phyloP scores from a whole-genome alignment of 2,797 vertebrate species.

The Coranthus polyacanthus region DNA sequence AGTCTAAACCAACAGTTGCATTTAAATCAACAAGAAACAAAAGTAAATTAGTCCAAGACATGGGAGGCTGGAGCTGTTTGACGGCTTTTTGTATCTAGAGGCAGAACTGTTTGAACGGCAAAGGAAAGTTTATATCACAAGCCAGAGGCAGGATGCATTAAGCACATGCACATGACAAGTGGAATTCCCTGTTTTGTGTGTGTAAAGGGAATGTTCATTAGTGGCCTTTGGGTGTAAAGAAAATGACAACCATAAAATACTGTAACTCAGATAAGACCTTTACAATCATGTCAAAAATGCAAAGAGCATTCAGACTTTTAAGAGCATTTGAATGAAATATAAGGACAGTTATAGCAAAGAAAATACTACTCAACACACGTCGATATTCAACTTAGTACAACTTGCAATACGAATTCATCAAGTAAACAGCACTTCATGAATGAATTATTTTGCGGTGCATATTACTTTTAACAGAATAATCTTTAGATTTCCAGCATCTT shows the following conservation, averaged over 20 bases:
- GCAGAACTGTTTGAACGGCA: conserved; percentile 27
- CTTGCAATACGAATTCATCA: too few species aligned
- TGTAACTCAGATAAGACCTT: too few species aligned
- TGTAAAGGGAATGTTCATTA: not conserved
- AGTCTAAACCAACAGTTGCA: not conserved
- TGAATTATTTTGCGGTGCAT: not conserved
- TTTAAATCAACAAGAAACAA: conserved; percentile 36
- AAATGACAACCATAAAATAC: not conserved
- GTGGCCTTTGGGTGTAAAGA: conserved; percentile 18
- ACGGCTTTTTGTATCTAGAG: conserved; percentile 52
- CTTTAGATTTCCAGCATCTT: not conserved
- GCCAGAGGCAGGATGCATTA: not conserved
- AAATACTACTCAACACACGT: too few species aligned
- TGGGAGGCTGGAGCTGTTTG: conserved; percentile 21
- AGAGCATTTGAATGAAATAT: not conserved
- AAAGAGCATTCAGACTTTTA: not conserved
- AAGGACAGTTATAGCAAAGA: too few species aligned
- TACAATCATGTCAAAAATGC: not conserved
- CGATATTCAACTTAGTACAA: too few species aligned
- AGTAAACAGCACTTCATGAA: not conserved
- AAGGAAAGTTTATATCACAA: conserved; percentile 9
- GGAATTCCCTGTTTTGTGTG: conserved; percentile 19
- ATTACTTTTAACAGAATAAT: not conserved
- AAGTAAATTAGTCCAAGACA: conserved; percentile 22
- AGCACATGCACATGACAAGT: conserved; percentile 1